Evolutionary conservation across 2,113 vertebrate genomes (phyloP).

Genomic region (Cyprinodon brontotheroides): DNA sequence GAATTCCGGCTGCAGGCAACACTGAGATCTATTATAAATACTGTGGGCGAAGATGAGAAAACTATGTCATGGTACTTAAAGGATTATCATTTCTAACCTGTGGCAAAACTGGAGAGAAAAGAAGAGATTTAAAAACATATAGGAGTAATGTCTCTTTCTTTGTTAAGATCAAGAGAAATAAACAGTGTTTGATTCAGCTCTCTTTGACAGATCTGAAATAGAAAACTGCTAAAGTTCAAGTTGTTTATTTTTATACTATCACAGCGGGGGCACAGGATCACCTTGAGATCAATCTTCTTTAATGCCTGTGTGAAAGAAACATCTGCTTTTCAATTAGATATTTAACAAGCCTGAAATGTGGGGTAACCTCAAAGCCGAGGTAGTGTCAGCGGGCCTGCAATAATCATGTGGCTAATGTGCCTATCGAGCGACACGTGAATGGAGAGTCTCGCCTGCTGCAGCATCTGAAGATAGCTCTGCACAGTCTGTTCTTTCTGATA

Average conservation of each 20-base stretch:
- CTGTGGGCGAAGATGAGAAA: slow-evolving; percentile 24
- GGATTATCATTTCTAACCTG: slow-evolving; percentile 21
- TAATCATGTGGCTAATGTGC: slow-evolving; percentile 72
- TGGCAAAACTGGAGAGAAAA: slow-evolving; percentile 5
- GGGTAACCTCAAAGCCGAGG: slow-evolving; percentile 60
- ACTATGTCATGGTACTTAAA: slow-evolving; percentile 16
- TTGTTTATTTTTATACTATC: slow-evolving; percentile 60
- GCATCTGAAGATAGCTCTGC: slow-evolving; percentile 61
- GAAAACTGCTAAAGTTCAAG: slow-evolving; percentile 24
- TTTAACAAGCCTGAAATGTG: slow-evolving; percentile 51
- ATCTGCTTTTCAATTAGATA: slow-evolving; percentile 74
- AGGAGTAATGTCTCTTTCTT: slow-evolving; percentile 1
- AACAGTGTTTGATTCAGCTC: slow-evolving; percentile 16
- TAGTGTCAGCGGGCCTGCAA: slow-evolving; percentile 53
- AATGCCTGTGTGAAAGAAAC: slow-evolving; percentile 64
- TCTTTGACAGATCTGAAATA: slow-evolving; percentile 15
- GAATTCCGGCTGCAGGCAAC: slow-evolving; percentile 51
- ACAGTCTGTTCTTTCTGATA: slow-evolving; percentile 73
- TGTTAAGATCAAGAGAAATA: slow-evolving; percentile 1
- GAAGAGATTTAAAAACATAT: background rate
- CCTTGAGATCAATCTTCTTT: slow-evolving; percentile 62
- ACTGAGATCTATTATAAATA: slow-evolving; percentile 25
- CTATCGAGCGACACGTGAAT: slow-evolving; percentile 59
- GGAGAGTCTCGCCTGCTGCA: slow-evolving; percentile 61
- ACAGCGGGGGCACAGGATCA: slow-evolving; percentile 47